Conservation (phyloP, 2,113 vertebrate species). For the Geothlypis trichas region DNA sequence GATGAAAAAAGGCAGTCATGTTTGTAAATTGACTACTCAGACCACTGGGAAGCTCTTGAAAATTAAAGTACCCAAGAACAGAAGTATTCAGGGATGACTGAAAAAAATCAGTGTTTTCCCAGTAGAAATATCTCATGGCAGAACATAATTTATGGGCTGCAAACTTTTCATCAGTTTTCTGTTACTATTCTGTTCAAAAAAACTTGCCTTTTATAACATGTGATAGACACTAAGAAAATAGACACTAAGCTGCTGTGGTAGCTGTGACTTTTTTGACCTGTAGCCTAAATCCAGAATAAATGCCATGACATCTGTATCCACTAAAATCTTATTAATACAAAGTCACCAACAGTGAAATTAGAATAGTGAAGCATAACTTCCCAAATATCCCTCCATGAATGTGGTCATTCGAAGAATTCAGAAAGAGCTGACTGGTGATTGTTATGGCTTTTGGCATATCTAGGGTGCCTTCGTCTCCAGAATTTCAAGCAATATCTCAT, state of each 20-base stretch:
- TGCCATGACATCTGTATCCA: background rate
- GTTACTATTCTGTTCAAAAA: background rate
- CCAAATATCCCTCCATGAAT: background rate
- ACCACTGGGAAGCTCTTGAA: background rate
- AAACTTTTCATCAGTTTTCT: background rate
- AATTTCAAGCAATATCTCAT: background rate
- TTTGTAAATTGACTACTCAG: background rate
- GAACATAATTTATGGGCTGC: background rate
- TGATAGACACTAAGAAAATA: background rate
- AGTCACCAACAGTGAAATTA: background rate
- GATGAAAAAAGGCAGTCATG: rapidly evolving
- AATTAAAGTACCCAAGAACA: background rate
- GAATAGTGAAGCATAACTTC: background rate
- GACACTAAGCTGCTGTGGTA: background rate
- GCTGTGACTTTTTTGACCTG: background rate
- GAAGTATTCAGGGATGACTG: background rate
- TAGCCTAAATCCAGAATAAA: background rate
- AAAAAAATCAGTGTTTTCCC: background rate
- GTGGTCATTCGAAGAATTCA: background rate
- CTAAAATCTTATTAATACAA: background rate
- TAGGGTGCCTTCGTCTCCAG: background rate
- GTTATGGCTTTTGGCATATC: background rate
- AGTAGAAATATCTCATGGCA: background rate
- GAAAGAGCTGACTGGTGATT: background rate
- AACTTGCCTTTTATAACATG: background rate